Conservation (phyloP, 2,888 invertebrate species). For the Andricus quercusramuli region DNA sequence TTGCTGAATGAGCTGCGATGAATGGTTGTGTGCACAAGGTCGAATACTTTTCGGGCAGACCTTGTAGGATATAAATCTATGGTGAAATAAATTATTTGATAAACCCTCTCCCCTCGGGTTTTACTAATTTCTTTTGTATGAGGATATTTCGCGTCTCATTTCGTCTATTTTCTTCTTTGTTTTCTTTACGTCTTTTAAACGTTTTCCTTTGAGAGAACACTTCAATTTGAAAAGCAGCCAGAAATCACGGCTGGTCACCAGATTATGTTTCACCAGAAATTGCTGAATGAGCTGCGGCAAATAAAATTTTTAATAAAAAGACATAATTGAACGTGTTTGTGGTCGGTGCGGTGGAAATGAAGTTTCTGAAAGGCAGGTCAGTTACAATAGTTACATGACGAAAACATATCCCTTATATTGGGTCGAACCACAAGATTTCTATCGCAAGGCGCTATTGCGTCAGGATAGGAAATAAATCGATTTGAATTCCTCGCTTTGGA, state of each 20-base stretch:
- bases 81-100: background rate
- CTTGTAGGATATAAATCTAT: background rate
- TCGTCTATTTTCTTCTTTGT: no score
- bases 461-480: constrained; percentile 43
- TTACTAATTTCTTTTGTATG: background rate
- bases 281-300: no score
- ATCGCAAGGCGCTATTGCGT: constrained; percentile 59
- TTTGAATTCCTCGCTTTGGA: constrained; percentile 31
- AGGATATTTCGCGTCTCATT: background rate
- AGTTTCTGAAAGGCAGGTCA: constrained; percentile 68
- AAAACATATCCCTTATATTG: constrained; percentile 65
- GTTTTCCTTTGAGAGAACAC: no score
- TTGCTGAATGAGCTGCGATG: no score
- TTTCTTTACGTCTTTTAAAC: no score
- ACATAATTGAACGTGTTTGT: constrained; percentile 58
- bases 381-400: constrained; percentile 71
- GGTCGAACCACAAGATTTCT: constrained; percentile 68
- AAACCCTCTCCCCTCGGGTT: no score
- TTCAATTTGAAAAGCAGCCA: no score
- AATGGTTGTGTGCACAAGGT: no score
- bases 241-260: no score
- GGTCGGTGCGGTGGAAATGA: constrained; percentile 62
- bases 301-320: no score
- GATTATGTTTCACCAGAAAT: no score
- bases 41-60: no score